Evolutionary conservation across 2,888 invertebrate species (phyloP).

Genomic region (Peribatodes rhomboidaria): DNA sequence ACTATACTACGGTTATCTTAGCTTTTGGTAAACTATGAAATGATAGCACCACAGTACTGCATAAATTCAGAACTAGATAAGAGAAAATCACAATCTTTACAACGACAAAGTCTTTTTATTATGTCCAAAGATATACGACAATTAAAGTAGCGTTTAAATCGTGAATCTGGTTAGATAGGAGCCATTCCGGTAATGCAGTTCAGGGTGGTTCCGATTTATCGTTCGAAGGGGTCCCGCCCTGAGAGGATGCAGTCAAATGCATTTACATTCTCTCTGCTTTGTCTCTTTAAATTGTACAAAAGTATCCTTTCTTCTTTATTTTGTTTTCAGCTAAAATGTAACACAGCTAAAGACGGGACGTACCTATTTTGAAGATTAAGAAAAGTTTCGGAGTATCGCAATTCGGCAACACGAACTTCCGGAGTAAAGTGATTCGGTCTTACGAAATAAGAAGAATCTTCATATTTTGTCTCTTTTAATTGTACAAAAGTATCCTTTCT

Average conservation of each 20-base stretch:
- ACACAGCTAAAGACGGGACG: background rate
- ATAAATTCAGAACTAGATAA: background rate
- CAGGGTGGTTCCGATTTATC: conserved; percentile 70
- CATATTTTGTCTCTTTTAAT: conserved; percentile 42
- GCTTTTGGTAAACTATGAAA: too few relatives aligned
- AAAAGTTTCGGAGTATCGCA: too few relatives aligned
- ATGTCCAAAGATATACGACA: conserved; percentile 62
- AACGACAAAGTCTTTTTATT: conserved; percentile 3
- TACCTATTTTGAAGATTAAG: background rate
- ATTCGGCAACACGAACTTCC: background rate
- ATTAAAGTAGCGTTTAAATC: conserved; percentile 74
- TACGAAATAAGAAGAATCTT: too few relatives aligned
- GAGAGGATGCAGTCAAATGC: conserved; percentile 59
- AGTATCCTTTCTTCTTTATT: background rate
- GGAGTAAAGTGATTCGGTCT: too few relatives aligned
- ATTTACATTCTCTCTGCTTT: conserved; percentile 48
- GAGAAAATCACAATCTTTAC: background rate
- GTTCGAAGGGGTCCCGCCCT: conserved; percentile 58
- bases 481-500: conserved; percentile 9
- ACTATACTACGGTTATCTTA: too few relatives aligned
- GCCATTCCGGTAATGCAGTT: conserved; percentile 74
- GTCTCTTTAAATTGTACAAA: conserved; percentile 35
- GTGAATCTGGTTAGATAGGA: conserved; percentile 78
- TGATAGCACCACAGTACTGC: too few relatives aligned
- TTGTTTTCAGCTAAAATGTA: background rate